These are phyloP conservation scores for Drosophila gaucha DNA, from an alignment of 2,888 invertebrate genomes.

Conservation along the genomic window DNA sequence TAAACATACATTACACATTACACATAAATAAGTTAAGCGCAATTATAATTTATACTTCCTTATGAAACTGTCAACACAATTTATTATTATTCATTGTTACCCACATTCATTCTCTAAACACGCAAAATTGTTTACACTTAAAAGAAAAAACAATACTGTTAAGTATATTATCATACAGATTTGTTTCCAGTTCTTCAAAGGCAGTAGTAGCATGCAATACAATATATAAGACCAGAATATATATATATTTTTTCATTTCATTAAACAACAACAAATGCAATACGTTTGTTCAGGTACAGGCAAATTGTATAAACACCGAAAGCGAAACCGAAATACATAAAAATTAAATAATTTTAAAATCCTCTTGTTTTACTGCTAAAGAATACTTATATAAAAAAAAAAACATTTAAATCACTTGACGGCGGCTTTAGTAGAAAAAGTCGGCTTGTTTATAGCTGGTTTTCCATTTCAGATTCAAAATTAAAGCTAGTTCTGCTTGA, in stretches of 20 bases:
- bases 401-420: too few species aligned
- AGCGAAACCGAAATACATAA: conserved; percentile 57
- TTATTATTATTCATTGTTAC: conserved; percentile 65
- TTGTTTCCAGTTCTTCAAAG: conserved; percentile 59
- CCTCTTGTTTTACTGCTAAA: conserved; percentile 11
- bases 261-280: conserved; percentile 39
- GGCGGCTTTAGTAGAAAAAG: neutral
- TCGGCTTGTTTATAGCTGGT: neutral
- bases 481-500: neutral
- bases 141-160: conserved; percentile 39
- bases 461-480: neutral
- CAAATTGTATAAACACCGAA: conserved; percentile 61
- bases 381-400: neutral
- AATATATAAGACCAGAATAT: conserved; percentile 49
- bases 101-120: conserved; percentile 30
- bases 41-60: conserved; percentile 46
- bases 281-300: conserved; percentile 48
- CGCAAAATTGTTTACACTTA: conserved; percentile 45
- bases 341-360: conserved; percentile 58
- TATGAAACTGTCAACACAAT: conserved; percentile 24
- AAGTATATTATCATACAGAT: conserved; percentile 44
- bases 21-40: conserved; percentile 69
- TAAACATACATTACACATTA: conserved; percentile 41
- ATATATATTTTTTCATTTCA: conserved; percentile 42
- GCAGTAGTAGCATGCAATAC: conserved; percentile 61